These are phyloP conservation scores for Apodemia mormo DNA, from an alignment of 2,888 invertebrate genomes.

Conservation along the genomic window DNA sequence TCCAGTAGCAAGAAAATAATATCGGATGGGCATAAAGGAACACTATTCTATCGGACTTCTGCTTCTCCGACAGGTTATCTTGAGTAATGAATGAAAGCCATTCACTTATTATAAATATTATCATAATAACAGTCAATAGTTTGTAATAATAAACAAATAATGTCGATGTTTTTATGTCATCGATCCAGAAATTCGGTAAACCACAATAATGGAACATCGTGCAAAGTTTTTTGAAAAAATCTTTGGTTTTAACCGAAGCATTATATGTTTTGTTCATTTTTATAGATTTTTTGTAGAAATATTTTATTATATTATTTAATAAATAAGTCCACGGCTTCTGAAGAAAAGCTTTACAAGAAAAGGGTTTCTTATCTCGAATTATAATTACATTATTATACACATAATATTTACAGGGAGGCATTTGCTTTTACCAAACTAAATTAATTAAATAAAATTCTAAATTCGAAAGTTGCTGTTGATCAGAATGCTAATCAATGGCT, in stretches of 20 bases:
- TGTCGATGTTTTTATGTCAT: slow-evolving; percentile 39
- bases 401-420: too few relatives aligned
- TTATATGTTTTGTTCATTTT: too few relatives aligned
- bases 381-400: too few relatives aligned
- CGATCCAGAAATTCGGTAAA: slow-evolving; percentile 48
- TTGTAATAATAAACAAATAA: slow-evolving; percentile 35
- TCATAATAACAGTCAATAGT: slow-evolving; percentile 37
- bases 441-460: too few relatives aligned
- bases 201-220: slow-evolving; percentile 30
- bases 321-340: too few relatives aligned
- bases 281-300: too few relatives aligned
- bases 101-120: slow-evolving; percentile 43
- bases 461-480: too few relatives aligned
- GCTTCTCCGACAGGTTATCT: slow-evolving; percentile 32
- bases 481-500: too few relatives aligned
- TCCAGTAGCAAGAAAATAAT: slow-evolving; percentile 38
- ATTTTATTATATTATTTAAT: too few relatives aligned
- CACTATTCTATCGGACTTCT: slow-evolving; percentile 44
- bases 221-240: background rate
- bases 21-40: slow-evolving; percentile 47
- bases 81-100: slow-evolving; percentile 46
- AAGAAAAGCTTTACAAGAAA: too few relatives aligned
- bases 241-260: background rate
- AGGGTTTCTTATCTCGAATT: too few relatives aligned
- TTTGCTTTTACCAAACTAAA: too few relatives aligned